Base-by-base conservation (phyloP, 1,140 invertebrate genomes). In the Pectinophora gossypiella region DNA sequence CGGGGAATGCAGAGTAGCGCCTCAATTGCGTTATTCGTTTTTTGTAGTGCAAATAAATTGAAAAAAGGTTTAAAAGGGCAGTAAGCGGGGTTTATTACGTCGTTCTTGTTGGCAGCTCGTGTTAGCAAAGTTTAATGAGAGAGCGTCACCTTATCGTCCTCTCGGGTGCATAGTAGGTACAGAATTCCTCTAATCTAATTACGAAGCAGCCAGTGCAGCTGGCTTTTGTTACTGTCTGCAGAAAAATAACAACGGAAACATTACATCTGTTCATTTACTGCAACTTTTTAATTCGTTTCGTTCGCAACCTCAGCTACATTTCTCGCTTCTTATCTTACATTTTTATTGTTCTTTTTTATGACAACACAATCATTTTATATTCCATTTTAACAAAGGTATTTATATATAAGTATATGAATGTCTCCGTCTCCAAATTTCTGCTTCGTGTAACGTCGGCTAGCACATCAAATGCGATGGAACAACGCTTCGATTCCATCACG, bases 51-150 rank as follows among this genome's bases (percentile, higher is more conserved):
- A 48, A 27, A n/a, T 43, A 54, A 58, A 58, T 58, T 49, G 44
- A 58, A 62, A 12, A 32, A 32, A 32, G 27, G 27, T 58, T 52
- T 52, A 48, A 65, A 56, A 61, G 62, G 50, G 48, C 47, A 43
- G 36, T 43, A 32, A 45, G 44, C n/a, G n/a, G n/a, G n/a, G n/a
- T n/a, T n/a, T n/a, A n/a, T n/a, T 48, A 27, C 35, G 54, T n/a
- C 51, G 51, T 56, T 61, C 59, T 62, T 63, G 52, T 51, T 58
- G 54, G 50, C 62, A 56, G 47, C 47, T 48, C 50, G 56, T 54
- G 57, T 64, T 69, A 58, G 61, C 53, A 43, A 63, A 67, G 59
- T 69, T 72, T 67, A 72, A 72, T 69, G 58, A 67, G 65, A 61
- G 68, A 62, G 52, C 56, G 52, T 55, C 55, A 56, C 57, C 50